Percentiles rank a stretch among this genome's conserved stretches.
These are phyloP conservation scores for Thunnus maccoyii DNA, from an alignment of 2,113 vertebrate species.

Conservation along the genomic window DNA sequence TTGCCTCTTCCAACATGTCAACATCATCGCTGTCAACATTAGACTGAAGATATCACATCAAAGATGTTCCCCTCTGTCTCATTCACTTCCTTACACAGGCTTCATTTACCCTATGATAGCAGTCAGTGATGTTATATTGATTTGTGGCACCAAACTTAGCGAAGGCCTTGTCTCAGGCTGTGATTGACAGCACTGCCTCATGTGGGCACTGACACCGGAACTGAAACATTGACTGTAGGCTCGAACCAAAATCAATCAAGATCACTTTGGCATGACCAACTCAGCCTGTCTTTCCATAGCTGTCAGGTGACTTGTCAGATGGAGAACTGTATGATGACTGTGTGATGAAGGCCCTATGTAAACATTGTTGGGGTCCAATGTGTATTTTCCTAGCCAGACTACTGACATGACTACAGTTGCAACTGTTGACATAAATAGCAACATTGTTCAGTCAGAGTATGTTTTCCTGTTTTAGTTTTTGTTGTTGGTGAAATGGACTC, in stretches of 20 bases:
- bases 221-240: conserved; percentile 65
- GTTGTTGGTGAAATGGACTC: not conserved
- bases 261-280: conserved; percentile 60
- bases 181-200: conserved; percentile 61
- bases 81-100: conserved; percentile 36
- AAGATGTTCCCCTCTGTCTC: conserved; percentile 35
- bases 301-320: conserved; percentile 59
- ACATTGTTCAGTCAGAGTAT: not conserved
- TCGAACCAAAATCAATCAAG: conserved; percentile 63
- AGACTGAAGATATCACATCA: conserved; percentile 19
- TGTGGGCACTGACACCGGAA: conserved; percentile 14
- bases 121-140: conserved; percentile 65
- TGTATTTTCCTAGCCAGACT: not conserved
- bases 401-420: not conserved
- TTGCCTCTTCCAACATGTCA: conserved; percentile 12
- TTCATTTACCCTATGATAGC: conserved; percentile 49
- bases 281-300: conserved; percentile 16
- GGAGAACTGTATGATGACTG: conserved; percentile 42
- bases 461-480: not conserved
- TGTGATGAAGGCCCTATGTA: conserved; percentile 20
- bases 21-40: conserved; percentile 13
- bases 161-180: conserved; percentile 28
- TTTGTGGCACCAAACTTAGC: conserved; percentile 37
- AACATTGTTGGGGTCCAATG: not conserved
- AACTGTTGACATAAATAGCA: not conserved